Conservation (phyloP, 2,888 invertebrate genomes). For the Apeira syringaria region DNA sequence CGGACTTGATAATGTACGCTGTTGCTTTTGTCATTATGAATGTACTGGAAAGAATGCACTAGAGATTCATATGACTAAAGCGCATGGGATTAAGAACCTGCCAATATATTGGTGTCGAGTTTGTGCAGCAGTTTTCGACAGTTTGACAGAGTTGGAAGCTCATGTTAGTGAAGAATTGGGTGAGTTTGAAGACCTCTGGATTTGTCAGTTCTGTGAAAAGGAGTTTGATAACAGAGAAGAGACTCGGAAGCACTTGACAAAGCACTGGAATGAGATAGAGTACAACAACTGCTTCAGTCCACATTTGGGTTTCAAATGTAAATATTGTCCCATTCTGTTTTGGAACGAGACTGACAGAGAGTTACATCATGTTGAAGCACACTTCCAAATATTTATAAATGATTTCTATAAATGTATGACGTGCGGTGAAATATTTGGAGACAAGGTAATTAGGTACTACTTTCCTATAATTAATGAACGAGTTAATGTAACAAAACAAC, state of each 20-base stretch:
- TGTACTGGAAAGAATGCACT: slow-evolving; percentile 42
- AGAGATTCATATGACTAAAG: slow-evolving; percentile 60
- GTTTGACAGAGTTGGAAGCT: slow-evolving; percentile 50
- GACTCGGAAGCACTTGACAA: slow-evolving; percentile 60
- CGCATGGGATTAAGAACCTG: slow-evolving; percentile 60
- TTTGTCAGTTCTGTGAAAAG: slow-evolving; percentile 79
- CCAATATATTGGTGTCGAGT: slow-evolving; percentile 67
- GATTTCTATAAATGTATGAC: slow-evolving; percentile 67
- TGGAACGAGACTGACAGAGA: slow-evolving; percentile 80
- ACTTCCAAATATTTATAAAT: slow-evolving; percentile 56
- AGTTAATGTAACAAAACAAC: no score
- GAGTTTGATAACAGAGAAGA: slow-evolving; percentile 66
- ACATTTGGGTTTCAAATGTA: slow-evolving; percentile 77
- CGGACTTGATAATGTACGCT: slow-evolving; percentile 37
- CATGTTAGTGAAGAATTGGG: slow-evolving; percentile 59
- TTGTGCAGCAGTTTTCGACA: slow-evolving; percentile 67
- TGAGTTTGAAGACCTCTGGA: slow-evolving; percentile 72
- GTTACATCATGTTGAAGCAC: slow-evolving; percentile 64
- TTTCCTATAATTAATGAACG: no score
- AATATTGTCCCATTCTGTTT: slow-evolving; percentile 71
- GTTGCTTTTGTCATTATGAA: slow-evolving; percentile 57
- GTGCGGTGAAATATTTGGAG: slow-evolving; percentile 67
- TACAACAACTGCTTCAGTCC: slow-evolving; percentile 74
- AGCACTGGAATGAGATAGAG: slow-evolving; percentile 60
- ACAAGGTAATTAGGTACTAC: slow-evolving; percentile 57